Evolutionary conservation across 37 sponge, comb jelly and placozoan species (phyloP), one percentile per base, ranked within the genome.

Genomic region (Geodia barretti): DNA sequence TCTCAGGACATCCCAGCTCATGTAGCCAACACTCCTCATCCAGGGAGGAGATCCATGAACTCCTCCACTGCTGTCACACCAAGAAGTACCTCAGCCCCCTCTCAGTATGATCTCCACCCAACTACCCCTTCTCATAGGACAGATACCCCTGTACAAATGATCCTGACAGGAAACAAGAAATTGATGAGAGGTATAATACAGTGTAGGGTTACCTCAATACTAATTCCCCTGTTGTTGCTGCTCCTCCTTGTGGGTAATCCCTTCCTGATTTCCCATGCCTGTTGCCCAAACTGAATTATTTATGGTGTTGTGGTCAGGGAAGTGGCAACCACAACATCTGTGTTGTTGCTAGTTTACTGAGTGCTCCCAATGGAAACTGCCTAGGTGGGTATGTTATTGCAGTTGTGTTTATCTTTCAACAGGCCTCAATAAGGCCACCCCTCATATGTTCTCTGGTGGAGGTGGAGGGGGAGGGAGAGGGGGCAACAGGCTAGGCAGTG

Each of bases 101-200:
- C 75, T 77, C 72, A 21, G 60, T 68, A 76, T 54, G 79, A 60
- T 17, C 25, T 30, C 41, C 60, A 84, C 24, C 32, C 33, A 62
- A 77, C 78, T 25, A 78, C 85, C 42, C 28, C 34, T 74, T 34
- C 41, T 17, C 58, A 62, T 17, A 14, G 14, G 36, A 64, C 74
- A 66, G 67, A 62, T 37, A 83, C 83, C 11, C 83, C 83, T 4
- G 83, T 83, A 26, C 64, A 83, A 31, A 83, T 83, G 83, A 66
- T 83, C 30, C 66, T 83, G 24, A 83, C 33, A 3, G 34, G 68
- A 28, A 68, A 69, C 58, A 54, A 38, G 21, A 70, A 35, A 35
- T 34, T 24, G 4, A n/a, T n/a, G n/a, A n/a, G n/a, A n/a, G n/a
- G n/a, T n/a, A n/a, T n/a, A n/a, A n/a, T n/a, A n/a, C n/a, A n/a